Percentiles rank a stretch among this genome's conserved stretches.
phyloP scores from a whole-genome alignment of 2,797 vertebrate genomes.

The Xenops minutus region DNA sequence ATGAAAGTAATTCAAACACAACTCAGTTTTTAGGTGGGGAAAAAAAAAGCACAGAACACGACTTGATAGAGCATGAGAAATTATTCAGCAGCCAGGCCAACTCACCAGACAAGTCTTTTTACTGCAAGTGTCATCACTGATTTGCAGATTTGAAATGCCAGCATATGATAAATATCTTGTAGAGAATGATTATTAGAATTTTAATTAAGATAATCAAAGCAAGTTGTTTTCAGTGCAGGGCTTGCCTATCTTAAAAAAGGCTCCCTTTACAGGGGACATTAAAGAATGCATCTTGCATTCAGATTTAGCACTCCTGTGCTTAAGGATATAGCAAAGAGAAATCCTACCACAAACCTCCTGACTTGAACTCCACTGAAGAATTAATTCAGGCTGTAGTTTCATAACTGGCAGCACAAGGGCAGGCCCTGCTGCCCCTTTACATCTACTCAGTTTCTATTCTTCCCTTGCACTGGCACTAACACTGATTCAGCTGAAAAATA shows the following conservation, averaged over 20 bases:
- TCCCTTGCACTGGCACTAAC: background rate
- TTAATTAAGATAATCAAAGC: background rate
- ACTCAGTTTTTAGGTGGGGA: background rate
- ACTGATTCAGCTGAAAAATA: background rate
- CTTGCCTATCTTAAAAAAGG: background rate
- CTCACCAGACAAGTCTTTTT: background rate
- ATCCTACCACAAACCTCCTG: background rate
- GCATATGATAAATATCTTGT: background rate
- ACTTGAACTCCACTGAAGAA: background rate
- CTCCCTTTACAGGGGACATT: background rate
- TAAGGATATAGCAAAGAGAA: background rate
- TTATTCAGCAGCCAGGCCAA: background rate
- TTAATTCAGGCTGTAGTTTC: background rate
- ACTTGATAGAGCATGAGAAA: background rate
- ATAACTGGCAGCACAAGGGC: background rate
- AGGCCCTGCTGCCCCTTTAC: background rate
- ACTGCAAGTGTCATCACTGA: background rate
- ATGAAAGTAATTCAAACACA: background rate
- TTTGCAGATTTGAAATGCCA: background rate
- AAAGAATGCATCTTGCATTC: background rate
- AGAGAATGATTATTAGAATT: background rate
- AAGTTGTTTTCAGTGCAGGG: background rate
- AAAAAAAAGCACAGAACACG: background rate
- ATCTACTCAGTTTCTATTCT: background rate
- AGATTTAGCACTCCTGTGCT: background rate